A percentile compares a stretch with the other conserved stretches of the same genome.
Conservation (phyloP, 1,140 invertebrate species). For the Stenopsyche tienmushanensis region DNA sequence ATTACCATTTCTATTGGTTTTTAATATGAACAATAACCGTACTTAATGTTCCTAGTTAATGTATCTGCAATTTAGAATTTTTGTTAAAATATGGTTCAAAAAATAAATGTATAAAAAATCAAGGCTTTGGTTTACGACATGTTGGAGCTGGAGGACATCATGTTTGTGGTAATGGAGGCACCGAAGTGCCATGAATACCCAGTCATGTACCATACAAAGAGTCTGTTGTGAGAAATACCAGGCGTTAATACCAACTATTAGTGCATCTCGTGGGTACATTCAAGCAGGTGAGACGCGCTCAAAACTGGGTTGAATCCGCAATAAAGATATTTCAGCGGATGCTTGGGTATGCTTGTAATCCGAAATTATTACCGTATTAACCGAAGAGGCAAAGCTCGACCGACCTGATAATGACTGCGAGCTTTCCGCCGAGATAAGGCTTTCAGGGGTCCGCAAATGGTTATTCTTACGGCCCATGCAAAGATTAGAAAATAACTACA, state of each 20-base stretch:
- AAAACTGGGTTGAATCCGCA: not conserved
- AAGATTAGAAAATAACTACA: constrained; percentile 7
- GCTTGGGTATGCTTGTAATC: not conserved
- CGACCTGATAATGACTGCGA: constrained; percentile 8
- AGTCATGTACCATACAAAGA: not conserved
- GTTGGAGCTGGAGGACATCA: no score
- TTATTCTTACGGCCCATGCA: not conserved
- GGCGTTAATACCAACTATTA: not conserved
- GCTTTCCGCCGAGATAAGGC: constrained; percentile 7
- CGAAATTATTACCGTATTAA: constrained; percentile 3
- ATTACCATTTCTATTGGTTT: no score
- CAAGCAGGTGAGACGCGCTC: not conserved
- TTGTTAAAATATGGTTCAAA: no score
- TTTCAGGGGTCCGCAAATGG: not conserved
- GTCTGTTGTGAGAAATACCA: not conserved
- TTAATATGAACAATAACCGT: no score
- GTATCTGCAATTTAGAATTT: no score
- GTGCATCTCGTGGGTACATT: constrained; percentile 3
- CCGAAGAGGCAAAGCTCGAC: not conserved
- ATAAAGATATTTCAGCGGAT: constrained; percentile 7
- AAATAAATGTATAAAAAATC: no score
- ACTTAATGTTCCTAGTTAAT: no score
- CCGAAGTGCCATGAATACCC: no score
- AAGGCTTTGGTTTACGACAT: no score
- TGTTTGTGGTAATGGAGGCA: no score